These are phyloP conservation scores for Chelonus formosanus DNA, from an alignment of 2,888 invertebrate species.

Conservation along the genomic window DNA sequence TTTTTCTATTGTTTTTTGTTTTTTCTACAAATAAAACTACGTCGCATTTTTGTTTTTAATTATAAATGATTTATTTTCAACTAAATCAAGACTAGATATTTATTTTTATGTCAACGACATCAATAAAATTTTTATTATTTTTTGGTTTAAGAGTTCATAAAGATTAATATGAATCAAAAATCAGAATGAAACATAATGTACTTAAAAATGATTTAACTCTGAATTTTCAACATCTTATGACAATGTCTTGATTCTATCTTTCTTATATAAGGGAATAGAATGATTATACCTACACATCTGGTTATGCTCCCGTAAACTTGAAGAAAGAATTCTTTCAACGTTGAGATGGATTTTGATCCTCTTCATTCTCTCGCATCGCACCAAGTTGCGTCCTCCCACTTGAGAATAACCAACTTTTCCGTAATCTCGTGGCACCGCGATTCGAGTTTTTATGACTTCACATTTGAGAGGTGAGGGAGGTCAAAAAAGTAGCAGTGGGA, in stretches of 20 bases:
- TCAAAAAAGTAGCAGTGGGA: slow-evolving; percentile 5
- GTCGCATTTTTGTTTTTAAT: too few relatives aligned
- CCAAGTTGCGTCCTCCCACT: slow-evolving; percentile 9
- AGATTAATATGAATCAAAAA: too few relatives aligned
- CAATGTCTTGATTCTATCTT: neutral
- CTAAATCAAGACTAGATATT: too few relatives aligned
- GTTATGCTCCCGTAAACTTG: slow-evolving; percentile 1
- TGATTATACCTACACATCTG: neutral
- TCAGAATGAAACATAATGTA: too few relatives aligned
- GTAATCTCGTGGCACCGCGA: slow-evolving; percentile 34
- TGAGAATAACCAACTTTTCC: slow-evolving; percentile 32
- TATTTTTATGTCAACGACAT: too few relatives aligned
- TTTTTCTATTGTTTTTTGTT: too few relatives aligned
- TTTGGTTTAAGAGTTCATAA: too few relatives aligned
- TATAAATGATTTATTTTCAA: too few relatives aligned
- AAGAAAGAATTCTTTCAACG: slow-evolving; percentile 1
- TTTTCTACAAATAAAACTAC: too few relatives aligned
- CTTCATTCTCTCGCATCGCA: neutral
- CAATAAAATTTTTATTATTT: too few relatives aligned
- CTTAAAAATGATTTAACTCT: too few relatives aligned
- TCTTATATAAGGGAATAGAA: neutral
- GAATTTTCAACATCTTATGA: too few relatives aligned
- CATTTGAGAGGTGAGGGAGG: slow-evolving; percentile 18
- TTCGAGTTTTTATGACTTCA: slow-evolving; percentile 35
- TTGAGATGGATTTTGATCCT: slow-evolving; percentile 12